Conservation (phyloP, 1,140 invertebrate species). For the Cydia strobilella region DNA sequence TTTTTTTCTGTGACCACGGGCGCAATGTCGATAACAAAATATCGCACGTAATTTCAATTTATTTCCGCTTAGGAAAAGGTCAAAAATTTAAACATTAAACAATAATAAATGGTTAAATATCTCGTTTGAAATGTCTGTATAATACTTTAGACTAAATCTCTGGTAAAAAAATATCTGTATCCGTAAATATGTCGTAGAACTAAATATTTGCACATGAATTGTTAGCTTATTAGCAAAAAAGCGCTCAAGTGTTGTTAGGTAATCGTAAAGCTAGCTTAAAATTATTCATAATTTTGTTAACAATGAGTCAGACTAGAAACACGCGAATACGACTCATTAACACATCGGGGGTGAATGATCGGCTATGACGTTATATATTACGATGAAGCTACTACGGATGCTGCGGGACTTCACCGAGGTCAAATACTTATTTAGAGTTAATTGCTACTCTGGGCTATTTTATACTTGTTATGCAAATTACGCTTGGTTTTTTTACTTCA, state of each 20-base stretch:
- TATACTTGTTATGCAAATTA: neutral
- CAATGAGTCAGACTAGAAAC: neutral
- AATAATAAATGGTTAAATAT: no score
- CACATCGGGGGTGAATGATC: neutral
- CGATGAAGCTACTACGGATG: slow-evolving; percentile 4
- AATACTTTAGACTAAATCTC: no score
- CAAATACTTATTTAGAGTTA: neutral
- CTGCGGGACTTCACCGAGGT: neutral
- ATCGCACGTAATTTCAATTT: no score
- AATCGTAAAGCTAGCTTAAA: neutral
- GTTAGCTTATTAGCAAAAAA: neutral
- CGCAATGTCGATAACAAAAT: no score
- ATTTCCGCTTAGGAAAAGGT: no score
- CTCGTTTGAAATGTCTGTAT: no score
- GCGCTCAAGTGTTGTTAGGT: neutral
- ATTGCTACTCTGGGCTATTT: neutral
- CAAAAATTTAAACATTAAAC: no score
- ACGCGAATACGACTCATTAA: neutral
- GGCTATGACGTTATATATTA: neutral
- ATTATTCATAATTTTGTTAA: neutral
- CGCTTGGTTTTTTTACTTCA: no score
- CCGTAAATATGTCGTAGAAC: no score
- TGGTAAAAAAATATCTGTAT: no score
- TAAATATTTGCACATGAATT: no score
- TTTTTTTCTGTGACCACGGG: no score